Conservation (phyloP, 1,140 invertebrate genomes). For the Geopemphigus sp. region DNA sequence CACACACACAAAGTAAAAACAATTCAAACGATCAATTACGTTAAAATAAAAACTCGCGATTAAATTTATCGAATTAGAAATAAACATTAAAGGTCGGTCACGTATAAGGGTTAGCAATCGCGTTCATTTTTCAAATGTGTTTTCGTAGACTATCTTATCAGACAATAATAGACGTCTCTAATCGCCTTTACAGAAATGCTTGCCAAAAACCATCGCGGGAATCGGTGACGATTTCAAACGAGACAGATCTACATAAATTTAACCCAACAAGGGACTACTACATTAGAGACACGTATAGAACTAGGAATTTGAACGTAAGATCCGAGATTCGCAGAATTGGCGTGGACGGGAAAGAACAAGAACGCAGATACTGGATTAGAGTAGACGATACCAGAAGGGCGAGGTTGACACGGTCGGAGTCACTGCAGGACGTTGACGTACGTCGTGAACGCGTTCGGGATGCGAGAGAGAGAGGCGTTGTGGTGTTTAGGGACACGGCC, state of each 20-base stretch:
- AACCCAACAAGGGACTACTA: conserved; percentile 8
- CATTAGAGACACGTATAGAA: conserved; percentile 25
- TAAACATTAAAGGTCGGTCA: too few relatives aligned
- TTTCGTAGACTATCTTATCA: too few relatives aligned
- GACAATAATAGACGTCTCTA: neutral
- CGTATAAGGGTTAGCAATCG: too few relatives aligned
- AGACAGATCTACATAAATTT: neutral
- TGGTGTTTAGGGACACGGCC: neutral
- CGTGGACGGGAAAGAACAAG: conserved; percentile 6
- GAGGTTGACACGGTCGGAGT: conserved; percentile 11
- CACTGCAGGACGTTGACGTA: conserved; percentile 4
- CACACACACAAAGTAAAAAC: too few relatives aligned
- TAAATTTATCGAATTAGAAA: too few relatives aligned
- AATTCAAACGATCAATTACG: too few relatives aligned
- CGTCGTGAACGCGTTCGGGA: neutral
- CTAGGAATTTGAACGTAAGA: conserved; percentile 27
- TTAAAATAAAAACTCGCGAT: too few relatives aligned
- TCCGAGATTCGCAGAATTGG: neutral
- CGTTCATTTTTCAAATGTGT: too few relatives aligned
- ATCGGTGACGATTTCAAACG: conserved; percentile 11
- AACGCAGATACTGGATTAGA: neutral
- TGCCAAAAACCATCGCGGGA: neutral
- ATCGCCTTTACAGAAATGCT: conserved; percentile 16
- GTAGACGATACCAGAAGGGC: neutral
- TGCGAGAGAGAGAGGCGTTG: neutral